Evolutionary conservation across 2,113 vertebrate species (phyloP).

Genomic region (Recurvirostra avosetta): DNA sequence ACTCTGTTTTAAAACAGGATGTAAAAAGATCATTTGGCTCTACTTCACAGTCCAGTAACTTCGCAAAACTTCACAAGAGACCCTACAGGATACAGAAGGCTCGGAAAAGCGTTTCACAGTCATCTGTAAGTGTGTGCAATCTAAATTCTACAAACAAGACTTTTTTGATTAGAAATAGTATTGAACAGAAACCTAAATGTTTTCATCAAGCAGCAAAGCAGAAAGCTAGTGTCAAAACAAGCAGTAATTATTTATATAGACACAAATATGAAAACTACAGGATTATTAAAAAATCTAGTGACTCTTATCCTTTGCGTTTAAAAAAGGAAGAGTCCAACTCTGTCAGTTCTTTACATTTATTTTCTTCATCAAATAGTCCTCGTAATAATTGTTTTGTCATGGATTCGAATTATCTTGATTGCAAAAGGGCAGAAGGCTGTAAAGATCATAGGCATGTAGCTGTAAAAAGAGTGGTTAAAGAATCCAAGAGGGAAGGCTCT

Average conservation of each 20-base stretch:
- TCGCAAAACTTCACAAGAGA: conserved; percentile 83
- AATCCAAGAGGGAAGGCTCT: conserved; percentile 74
- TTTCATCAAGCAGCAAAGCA: conserved; percentile 77
- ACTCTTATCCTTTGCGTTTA: conserved; percentile 77
- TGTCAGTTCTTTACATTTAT: conserved; percentile 71
- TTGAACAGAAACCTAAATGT: conserved; percentile 82
- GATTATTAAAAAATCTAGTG: conserved; percentile 75
- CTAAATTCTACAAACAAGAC: conserved; percentile 76
- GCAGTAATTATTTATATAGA: conserved; percentile 76
- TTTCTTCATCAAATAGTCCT: conserved; percentile 77
- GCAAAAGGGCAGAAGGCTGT: conserved; percentile 70
- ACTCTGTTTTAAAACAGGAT: conserved; percentile 81
- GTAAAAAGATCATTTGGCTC: conserved; percentile 76
- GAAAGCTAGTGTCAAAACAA: conserved; percentile 79
- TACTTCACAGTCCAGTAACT: conserved; percentile 73
- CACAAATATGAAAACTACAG: conserved; percentile 75
- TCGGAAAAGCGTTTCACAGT: conserved; percentile 78
- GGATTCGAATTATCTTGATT: conserved; percentile 71
- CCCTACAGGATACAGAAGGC: conserved; percentile 84
- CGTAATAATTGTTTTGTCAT: conserved; percentile 76
- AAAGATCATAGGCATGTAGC: conserved; percentile 74
- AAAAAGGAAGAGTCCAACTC: conserved; percentile 78
- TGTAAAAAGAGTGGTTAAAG: conserved; percentile 72
- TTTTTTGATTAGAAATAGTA: conserved; percentile 76
- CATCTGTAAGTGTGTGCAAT: conserved; percentile 73